A percentile compares a stretch with the other conserved stretches of the same genome.
phyloP scores from a whole-genome alignment of 2,113 vertebrate genomes.

The Tachycineta bicolor region DNA sequence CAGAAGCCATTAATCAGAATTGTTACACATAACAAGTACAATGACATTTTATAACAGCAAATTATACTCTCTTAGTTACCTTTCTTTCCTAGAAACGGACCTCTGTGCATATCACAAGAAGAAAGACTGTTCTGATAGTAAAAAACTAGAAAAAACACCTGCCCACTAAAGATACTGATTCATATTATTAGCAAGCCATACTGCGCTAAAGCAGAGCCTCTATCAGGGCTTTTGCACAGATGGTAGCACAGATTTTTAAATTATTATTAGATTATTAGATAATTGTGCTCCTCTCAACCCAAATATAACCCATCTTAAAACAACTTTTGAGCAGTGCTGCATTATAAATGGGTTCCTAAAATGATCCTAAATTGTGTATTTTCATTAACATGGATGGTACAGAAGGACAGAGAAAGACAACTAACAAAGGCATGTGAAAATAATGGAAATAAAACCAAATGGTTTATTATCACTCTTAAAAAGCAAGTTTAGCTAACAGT shows the following conservation, averaged over 20 bases:
- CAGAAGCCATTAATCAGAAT: neutral
- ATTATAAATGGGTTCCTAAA: neutral
- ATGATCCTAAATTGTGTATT: neutral
- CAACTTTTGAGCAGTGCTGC: neutral
- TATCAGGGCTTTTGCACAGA: slow-evolving; percentile 41
- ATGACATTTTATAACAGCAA: neutral
- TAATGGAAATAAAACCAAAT: neutral
- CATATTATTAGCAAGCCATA: neutral
- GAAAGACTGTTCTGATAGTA: neutral
- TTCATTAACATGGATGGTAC: neutral
- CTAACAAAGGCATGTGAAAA: neutral
- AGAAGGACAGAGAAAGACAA: neutral
- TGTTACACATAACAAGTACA: neutral
- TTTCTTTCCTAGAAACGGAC: neutral
- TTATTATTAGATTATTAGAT: slow-evolving; percentile 61
- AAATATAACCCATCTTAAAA: slow-evolving; percentile 30
- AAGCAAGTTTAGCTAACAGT: neutral
- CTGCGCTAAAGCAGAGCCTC: neutral
- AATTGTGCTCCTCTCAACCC: slow-evolving; percentile 16
- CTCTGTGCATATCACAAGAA: neutral
- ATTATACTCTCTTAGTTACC: neutral
- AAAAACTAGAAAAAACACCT: neutral
- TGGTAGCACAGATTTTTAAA: slow-evolving; percentile 50
- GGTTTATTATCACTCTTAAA: neutral
- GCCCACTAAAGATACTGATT: neutral